Evolutionary conservation across 2,113 vertebrate species (phyloP).

Genomic region (Mionectes macconnelli): DNA sequence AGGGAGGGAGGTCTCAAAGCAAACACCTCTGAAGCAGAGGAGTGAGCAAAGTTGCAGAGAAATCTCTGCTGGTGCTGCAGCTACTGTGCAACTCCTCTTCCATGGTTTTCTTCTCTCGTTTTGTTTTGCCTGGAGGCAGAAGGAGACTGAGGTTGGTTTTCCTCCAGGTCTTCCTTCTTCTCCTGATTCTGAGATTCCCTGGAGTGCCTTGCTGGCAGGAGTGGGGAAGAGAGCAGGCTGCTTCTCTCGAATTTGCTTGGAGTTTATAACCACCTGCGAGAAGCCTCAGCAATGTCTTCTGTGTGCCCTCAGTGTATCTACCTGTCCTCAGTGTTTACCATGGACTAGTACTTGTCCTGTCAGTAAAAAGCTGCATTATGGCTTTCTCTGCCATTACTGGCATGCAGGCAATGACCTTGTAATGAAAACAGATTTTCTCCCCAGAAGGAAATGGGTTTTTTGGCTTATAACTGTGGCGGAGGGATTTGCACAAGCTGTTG

Average conservation of each 20-base stretch:
- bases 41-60: fast-evolving
- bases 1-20: background rate
- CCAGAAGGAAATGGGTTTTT: fast-evolving
- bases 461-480: background rate
- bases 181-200: background rate
- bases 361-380: background rate
- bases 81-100: fast-evolving
- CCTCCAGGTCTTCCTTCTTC: background rate
- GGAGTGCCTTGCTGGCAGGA: background rate
- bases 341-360: background rate
- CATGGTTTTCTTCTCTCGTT: background rate
- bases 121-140: background rate
- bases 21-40: background rate
- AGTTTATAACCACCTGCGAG: background rate
- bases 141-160: background rate
- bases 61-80: background rate
- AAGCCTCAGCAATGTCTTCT: background rate
- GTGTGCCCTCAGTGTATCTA: fast-evolving
- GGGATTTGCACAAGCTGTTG: background rate
- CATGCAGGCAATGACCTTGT: background rate
- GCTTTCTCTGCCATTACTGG: background rate
- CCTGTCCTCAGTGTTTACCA: background rate
- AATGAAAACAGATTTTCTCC: background rate
- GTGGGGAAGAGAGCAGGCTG: background rate
- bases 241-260: background rate